These are phyloP conservation scores for Macrosiphum euphorbiae DNA, from an alignment of 2,888 invertebrate genomes.

Conservation along the genomic window DNA sequence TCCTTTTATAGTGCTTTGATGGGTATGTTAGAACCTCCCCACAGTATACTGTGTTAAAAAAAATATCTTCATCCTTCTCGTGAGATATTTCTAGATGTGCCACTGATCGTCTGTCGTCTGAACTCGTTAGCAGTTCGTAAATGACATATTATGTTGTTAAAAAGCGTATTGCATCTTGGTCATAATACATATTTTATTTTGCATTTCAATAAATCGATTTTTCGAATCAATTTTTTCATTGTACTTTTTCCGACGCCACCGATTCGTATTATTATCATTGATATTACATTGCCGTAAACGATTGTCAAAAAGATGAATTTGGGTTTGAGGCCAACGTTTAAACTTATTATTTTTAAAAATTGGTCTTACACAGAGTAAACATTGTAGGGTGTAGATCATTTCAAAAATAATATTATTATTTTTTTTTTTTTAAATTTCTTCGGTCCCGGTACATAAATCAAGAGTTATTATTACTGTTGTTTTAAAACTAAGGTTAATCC, in stretches of 20 bases:
- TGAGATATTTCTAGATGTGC: too few relatives aligned
- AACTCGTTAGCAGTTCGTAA: not conserved
- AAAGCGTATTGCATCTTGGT: not conserved
- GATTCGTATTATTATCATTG: not conserved
- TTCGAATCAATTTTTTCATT: not conserved
- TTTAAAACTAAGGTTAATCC: slow-evolving; percentile 50
- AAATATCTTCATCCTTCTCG: too few relatives aligned
- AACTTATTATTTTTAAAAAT: not conserved
- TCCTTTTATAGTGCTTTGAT: too few relatives aligned
- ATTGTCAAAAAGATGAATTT: not conserved
- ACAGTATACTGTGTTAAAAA: too few relatives aligned
- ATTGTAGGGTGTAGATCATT: not conserved
- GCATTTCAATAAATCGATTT: not conserved
- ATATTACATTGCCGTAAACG: not conserved
- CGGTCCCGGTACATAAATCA: slow-evolving; percentile 26
- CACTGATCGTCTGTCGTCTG: not conserved
- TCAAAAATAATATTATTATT: not conserved
- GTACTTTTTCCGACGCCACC: not conserved
- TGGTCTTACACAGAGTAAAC: not conserved
- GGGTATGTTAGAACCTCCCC: too few relatives aligned
- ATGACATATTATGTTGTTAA: not conserved
- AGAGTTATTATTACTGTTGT: slow-evolving; percentile 51
- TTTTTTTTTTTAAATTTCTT: not conserved
- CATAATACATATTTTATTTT: not conserved
- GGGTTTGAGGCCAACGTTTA: not conserved